Evolutionary conservation across 1,140 invertebrate genomes (phyloP).

Genomic region (Dendroctonus ponderosae): DNA sequence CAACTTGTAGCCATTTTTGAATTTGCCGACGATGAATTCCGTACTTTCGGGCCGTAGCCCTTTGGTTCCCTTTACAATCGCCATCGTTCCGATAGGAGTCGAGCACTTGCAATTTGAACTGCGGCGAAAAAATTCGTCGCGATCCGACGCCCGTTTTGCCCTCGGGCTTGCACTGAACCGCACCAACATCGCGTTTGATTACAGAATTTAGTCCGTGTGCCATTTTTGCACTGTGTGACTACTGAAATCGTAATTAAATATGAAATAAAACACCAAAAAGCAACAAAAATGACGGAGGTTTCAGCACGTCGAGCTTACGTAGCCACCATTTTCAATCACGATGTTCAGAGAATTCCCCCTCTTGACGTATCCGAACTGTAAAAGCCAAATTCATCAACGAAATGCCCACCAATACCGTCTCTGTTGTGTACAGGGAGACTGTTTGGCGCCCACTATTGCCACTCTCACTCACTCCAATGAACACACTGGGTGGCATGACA

Average conservation of each 20-base stretch:
- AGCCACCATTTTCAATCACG: conserved; percentile 52
- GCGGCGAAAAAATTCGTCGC: conserved; percentile 76
- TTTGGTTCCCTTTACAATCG: conserved; percentile 81
- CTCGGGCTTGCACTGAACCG: conserved; percentile 47
- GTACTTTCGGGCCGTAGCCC: conserved; percentile 82
- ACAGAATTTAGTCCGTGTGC: conserved; percentile 58
- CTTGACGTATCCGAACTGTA: conserved; percentile 49
- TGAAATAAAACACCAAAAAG: conserved; percentile 41
- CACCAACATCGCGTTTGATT: conserved; percentile 54
- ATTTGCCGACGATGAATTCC: conserved; percentile 82
- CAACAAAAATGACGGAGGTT: conserved; percentile 41
- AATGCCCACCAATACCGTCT: conserved; percentile 19
- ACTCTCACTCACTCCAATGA: conserved; percentile 35
- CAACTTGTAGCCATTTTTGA: conserved; percentile 85
- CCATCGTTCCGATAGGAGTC: conserved; percentile 79
- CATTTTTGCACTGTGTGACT: conserved; percentile 50
- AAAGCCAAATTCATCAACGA: conserved; percentile 36
- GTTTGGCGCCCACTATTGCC: conserved; percentile 12
- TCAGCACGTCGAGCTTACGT: conserved; percentile 43
- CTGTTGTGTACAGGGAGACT: conserved; percentile 23
- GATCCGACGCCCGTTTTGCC: conserved; percentile 65
- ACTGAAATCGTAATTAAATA: conserved; percentile 41
- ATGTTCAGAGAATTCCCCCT: conserved; percentile 50
- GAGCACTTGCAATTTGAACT: conserved; percentile 82
- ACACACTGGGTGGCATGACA: conserved; percentile 53